These are phyloP conservation scores for Dendrolimus pini DNA, from an alignment of 2,888 invertebrate species.

Conservation along the genomic window DNA sequence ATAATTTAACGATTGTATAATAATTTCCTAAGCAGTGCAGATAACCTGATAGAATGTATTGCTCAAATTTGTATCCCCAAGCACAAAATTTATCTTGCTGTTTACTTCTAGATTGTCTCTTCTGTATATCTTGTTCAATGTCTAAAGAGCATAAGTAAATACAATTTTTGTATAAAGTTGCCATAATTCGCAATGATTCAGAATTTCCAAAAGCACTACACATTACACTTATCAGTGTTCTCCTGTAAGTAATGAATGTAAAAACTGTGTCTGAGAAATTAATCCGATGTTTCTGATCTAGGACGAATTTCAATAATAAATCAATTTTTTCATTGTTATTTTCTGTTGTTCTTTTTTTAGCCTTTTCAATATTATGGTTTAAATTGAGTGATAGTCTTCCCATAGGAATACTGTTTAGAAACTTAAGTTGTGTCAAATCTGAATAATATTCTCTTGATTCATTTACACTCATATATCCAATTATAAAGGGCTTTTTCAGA, in stretches of 20 bases:
- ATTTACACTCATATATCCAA: slow-evolving; percentile 35
- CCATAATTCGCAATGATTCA: slow-evolving; percentile 20
- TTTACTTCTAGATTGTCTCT: slow-evolving; percentile 11
- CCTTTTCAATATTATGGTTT: slow-evolving; percentile 27
- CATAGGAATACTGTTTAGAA: slow-evolving; percentile 19
- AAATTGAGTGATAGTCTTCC: slow-evolving; percentile 18
- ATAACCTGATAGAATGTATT: slow-evolving; percentile 29
- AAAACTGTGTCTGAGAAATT: slow-evolving; percentile 9
- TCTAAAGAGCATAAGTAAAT: slow-evolving; percentile 30
- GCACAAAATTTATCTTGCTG: slow-evolving; percentile 18
- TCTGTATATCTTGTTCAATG: slow-evolving; percentile 14
- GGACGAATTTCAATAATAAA: slow-evolving; percentile 24
- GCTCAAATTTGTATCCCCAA: slow-evolving; percentile 27
- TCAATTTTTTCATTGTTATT: slow-evolving; percentile 29
- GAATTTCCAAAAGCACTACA: slow-evolving; percentile 17
- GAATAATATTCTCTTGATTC: slow-evolving; percentile 21
- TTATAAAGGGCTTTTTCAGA: slow-evolving; percentile 14
- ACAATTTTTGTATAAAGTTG: slow-evolving; percentile 25
- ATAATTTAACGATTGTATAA: too few species aligned
- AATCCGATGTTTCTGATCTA: slow-evolving; percentile 16
- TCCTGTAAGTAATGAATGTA: slow-evolving; percentile 27
- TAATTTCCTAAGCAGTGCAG: too few species aligned
- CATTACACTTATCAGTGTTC: slow-evolving; percentile 32
- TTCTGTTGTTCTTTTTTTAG: slow-evolving; percentile 29
- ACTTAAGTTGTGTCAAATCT: slow-evolving; percentile 31